phyloP scores from a whole-genome alignment of 2,888 invertebrate genomes.

The Cerceris ruficornis region DNA sequence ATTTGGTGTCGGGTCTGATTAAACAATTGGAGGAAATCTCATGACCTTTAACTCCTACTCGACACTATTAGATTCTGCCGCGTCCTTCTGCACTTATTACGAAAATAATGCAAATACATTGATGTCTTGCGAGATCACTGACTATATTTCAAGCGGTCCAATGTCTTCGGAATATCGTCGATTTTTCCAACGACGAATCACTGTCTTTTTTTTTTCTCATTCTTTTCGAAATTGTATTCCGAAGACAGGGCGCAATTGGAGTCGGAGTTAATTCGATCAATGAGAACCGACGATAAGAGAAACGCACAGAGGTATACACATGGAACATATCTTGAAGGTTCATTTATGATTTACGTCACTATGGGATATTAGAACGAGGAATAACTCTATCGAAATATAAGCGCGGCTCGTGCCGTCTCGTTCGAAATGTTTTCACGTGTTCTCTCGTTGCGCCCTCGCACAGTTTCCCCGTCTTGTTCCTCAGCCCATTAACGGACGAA shows the following conservation, averaged over 20 bases:
- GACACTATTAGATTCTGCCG: slow-evolving; percentile 33
- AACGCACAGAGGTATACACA: background rate
- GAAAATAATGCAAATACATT: background rate
- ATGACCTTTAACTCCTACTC: slow-evolving; percentile 71
- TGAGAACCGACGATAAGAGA: slow-evolving; percentile 17
- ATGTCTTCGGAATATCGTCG: too few relatives aligned
- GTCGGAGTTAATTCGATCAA: slow-evolving; percentile 9
- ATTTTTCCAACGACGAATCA: too few relatives aligned
- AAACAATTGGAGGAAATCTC: slow-evolving; percentile 79
- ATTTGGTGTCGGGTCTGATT: background rate
- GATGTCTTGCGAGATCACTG: background rate
- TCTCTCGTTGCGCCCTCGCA: slow-evolving; percentile 7
- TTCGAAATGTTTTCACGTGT: slow-evolving; percentile 13
- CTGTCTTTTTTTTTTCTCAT: too few relatives aligned
- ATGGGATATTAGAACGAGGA: too few relatives aligned
- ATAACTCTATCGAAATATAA: too few relatives aligned
- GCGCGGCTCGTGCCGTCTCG: too few relatives aligned
- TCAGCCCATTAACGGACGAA: slow-evolving; percentile 9
- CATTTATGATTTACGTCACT: too few relatives aligned
- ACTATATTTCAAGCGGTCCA: too few relatives aligned
- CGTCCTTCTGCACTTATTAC: slow-evolving; percentile 36
- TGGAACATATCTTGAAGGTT: too few relatives aligned
- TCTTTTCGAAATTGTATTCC: slow-evolving; percentile 4
- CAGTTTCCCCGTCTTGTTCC: slow-evolving; percentile 11
- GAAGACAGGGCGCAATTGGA: slow-evolving; percentile 1